Conservation (phyloP, 2,888 invertebrate species). For the Morinoia aosen region DNA sequence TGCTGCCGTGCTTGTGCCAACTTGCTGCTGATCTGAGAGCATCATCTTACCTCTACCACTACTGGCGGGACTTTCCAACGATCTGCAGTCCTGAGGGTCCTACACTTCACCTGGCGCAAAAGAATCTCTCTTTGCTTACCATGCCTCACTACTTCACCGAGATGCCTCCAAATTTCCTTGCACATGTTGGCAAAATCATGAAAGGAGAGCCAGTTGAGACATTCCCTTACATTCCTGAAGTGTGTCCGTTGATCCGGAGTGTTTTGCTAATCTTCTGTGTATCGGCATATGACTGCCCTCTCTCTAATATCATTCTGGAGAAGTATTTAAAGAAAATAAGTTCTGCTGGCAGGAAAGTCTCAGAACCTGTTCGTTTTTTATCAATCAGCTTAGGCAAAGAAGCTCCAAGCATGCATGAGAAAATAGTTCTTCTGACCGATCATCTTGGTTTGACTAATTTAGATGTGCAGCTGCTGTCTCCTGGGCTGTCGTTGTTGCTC, state of each 20-base stretch:
- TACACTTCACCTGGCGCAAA: conserved; percentile 59
- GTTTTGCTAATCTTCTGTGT: conserved; percentile 63
- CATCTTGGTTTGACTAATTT: conserved; percentile 69
- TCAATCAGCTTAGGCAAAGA: not conserved
- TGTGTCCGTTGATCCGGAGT: conserved; percentile 64
- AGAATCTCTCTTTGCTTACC: conserved; percentile 55
- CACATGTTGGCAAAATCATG: conserved; percentile 80
- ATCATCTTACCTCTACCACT: conserved; percentile 82
- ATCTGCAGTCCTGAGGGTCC: conserved; percentile 73
- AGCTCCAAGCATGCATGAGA: conserved; percentile 59
- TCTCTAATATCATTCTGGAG: conserved; percentile 57
- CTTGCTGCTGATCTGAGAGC: conserved; percentile 83
- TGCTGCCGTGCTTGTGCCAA: conserved; percentile 82
- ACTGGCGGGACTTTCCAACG: conserved; percentile 87
- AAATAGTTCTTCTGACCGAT: conserved; percentile 65
- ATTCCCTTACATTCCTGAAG: conserved; percentile 64
- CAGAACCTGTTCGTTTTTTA: not conserved
- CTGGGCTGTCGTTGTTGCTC: conserved; percentile 80
- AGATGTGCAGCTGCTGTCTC: conserved; percentile 81
- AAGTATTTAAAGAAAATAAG: conserved; percentile 55
- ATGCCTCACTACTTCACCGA: conserved; percentile 77
- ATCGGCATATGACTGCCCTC: conserved; percentile 57
- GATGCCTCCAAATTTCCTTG: conserved; percentile 81
- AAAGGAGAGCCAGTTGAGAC: conserved; percentile 74
- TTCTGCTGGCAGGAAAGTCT: conserved; percentile 49